These are phyloP conservation scores for Columbina picui DNA, from an alignment of 2,113 vertebrate species.

Conservation along the genomic window DNA sequence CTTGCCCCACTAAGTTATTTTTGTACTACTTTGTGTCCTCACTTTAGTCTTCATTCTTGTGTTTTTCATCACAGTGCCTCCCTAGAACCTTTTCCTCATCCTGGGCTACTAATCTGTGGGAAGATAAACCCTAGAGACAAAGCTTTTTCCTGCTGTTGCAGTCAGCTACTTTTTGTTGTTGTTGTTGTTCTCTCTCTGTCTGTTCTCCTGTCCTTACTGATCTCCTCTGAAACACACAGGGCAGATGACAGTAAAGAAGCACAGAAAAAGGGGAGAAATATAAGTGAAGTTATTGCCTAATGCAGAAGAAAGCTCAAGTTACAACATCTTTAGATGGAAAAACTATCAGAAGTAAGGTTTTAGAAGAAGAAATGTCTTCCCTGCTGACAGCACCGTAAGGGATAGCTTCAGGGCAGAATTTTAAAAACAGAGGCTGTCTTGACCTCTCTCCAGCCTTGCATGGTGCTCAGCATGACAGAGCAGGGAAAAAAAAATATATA, in stretches of 20 bases:
- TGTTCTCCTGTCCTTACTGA: background rate
- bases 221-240: background rate
- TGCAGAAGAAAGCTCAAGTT: background rate
- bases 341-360: conserved; percentile 33
- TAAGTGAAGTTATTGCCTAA: conserved; percentile 18
- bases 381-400: background rate
- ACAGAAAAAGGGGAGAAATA: background rate
- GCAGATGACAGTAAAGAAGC: background rate
- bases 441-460: conserved; percentile 17
- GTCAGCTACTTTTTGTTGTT: background rate
- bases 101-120: background rate
- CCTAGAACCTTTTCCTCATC: background rate
- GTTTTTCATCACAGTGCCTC: background rate
- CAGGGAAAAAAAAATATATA: background rate
- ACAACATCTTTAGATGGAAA: background rate
- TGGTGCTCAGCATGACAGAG: background rate
- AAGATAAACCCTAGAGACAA: background rate
- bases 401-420: conserved; percentile 34
- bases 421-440: conserved; percentile 39
- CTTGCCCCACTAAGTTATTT: background rate
- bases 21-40: background rate
- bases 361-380: conserved; percentile 18
- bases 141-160: background rate
- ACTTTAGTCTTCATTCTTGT: background rate
- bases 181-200: background rate